Percentiles rank a stretch among this genome's conserved stretches.
These are phyloP conservation scores for Sylvia atricapilla DNA, from an alignment of 2,113 vertebrate genomes.

Conservation along the genomic window DNA sequence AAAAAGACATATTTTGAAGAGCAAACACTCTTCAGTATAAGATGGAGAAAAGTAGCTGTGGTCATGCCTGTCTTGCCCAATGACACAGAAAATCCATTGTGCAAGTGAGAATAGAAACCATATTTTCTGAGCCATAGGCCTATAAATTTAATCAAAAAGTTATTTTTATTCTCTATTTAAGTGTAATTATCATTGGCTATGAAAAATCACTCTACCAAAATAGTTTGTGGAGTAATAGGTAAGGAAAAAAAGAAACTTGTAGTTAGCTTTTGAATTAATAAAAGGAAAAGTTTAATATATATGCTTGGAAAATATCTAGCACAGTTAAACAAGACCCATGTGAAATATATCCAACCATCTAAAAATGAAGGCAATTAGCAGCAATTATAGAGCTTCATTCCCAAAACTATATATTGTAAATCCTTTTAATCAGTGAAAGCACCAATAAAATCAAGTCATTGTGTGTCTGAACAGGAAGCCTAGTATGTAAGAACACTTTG, in stretches of 20 bases:
- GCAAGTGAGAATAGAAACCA: not conserved
- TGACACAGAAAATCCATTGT: not conserved
- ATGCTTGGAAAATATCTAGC: constrained; percentile 34
- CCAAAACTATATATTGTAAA: constrained; percentile 52
- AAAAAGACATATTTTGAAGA: not conserved
- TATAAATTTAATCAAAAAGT: not conserved
- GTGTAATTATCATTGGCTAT: not conserved
- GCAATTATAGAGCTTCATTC: constrained; percentile 56
- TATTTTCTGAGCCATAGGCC: not conserved
- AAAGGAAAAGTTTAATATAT: constrained; percentile 50
- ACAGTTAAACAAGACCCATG: constrained; percentile 13
- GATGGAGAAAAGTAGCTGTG: not conserved
- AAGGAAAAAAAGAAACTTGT: constrained; percentile 1
- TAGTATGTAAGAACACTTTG: not conserved
- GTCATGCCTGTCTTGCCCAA: not conserved
- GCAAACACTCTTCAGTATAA: not conserved
- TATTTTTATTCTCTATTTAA: constrained; percentile 40
- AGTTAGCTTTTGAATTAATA: constrained; percentile 22
- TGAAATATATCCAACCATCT: constrained; percentile 49
- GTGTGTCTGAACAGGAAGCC: constrained; percentile 53
- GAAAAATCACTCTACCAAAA: not conserved
- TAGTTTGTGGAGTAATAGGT: not conserved
- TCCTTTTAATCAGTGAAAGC: constrained; percentile 45
- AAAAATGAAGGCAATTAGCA: constrained; percentile 65
- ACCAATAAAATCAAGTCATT: constrained; percentile 30